These are phyloP conservation scores for Coracopsis vasa DNA, from an alignment of 2,113 vertebrate species.

Conservation along the genomic window DNA sequence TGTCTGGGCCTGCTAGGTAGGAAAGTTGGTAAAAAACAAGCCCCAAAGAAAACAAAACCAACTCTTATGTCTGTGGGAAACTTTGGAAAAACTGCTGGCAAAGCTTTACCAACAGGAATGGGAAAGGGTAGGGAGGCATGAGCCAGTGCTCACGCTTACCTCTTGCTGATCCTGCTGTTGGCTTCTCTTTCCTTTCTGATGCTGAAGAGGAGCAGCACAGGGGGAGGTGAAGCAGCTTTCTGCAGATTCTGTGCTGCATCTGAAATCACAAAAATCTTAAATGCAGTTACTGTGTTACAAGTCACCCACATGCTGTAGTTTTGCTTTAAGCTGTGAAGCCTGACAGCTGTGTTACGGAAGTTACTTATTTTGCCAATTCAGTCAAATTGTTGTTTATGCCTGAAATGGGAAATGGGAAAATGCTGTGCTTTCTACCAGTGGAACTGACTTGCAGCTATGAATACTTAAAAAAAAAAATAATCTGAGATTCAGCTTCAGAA, in stretches of 20 bases:
- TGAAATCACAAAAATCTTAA: not conserved
- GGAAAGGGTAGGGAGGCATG: not conserved
- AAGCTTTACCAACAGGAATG: not conserved
- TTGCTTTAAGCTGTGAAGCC: not conserved
- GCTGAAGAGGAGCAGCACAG: not conserved
- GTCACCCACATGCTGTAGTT: not conserved
- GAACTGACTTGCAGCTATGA: not conserved
- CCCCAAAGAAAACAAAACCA: not conserved
- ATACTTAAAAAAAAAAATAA: not conserved
- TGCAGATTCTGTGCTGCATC: not conserved
- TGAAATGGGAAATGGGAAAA: conserved; percentile 15
- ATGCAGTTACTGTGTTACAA: not conserved
- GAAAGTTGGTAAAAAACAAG: not conserved
- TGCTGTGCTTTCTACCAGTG: not conserved
- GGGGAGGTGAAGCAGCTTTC: not conserved
- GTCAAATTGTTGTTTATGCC: conserved; percentile 39
- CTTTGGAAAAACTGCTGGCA: not conserved
- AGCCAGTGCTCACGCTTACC: not conserved
- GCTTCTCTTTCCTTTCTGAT: not conserved
- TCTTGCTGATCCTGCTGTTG: not conserved
- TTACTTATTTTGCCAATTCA: conserved; percentile 30
- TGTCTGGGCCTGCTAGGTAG: not conserved
- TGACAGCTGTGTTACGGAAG: conserved; percentile 31
- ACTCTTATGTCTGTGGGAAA: not conserved
- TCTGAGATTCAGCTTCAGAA: not conserved